phyloP scores from a whole-genome alignment of 2,797 vertebrate genomes.

The Lemur catta region DNA sequence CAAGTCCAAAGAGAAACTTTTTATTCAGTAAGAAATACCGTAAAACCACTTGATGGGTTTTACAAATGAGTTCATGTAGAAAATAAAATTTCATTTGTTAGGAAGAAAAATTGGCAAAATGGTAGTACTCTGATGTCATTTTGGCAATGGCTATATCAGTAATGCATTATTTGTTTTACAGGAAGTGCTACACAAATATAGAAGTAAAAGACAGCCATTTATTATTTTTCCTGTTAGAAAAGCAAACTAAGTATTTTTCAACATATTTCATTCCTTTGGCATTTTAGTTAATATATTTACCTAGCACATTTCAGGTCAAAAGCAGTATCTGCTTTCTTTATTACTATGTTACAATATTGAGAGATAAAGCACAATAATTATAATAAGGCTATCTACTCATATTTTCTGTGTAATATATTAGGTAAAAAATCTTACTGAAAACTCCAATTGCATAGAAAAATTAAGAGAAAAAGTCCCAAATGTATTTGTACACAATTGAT shows the following conservation, averaged over 20 bases:
- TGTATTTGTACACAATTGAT: background rate
- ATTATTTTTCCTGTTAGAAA: conserved; percentile 33
- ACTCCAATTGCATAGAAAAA: background rate
- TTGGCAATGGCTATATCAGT: background rate
- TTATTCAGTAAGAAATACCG: conserved; percentile 3
- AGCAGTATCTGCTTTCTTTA: conserved; percentile 40
- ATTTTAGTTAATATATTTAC: conserved; percentile 60
- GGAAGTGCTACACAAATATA: conserved; percentile 46
- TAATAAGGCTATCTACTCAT: background rate
- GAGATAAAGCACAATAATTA: background rate
- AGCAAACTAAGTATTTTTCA: conserved; percentile 23
- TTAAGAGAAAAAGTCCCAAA: background rate
- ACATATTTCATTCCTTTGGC: conserved; percentile 44
- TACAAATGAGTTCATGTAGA: conserved; percentile 18
- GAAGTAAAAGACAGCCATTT: conserved; percentile 34
- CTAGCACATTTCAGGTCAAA: conserved; percentile 14
- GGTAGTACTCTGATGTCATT: background rate
- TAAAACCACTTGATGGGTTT: background rate
- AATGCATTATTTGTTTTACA: conserved; percentile 52
- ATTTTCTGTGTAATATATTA: background rate
- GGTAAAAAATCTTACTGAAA: background rate
- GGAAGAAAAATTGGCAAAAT: conserved; percentile 55
- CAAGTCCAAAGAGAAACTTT: background rate
- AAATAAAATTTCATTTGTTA: conserved; percentile 51
- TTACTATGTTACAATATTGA: conserved; percentile 15